A percentile compares a stretch with the other conserved stretches of the same genome.
These are phyloP conservation scores for Chionomys nivalis DNA, from an alignment of 2,113 vertebrate species.

Conservation along the genomic window DNA sequence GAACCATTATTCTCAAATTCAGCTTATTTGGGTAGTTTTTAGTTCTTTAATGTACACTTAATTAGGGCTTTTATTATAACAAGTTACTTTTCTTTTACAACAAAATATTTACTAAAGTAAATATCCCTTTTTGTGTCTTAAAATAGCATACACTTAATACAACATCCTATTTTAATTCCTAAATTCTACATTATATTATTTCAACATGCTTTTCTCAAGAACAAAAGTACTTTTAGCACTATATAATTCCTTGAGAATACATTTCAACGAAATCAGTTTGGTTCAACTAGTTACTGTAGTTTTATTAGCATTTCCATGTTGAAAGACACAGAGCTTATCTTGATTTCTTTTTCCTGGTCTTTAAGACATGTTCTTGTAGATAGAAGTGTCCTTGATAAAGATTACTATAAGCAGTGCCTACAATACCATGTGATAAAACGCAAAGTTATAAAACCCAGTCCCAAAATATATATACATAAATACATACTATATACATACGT, in stretches of 20 bases:
- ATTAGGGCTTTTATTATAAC: background rate
- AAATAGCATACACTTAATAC: conserved; percentile 3
- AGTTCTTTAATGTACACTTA: background rate
- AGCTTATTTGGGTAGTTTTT: background rate
- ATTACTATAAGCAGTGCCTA: background rate
- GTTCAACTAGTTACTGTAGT: background rate
- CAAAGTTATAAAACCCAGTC: background rate
- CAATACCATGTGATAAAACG: background rate
- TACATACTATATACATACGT: too few relatives aligned
- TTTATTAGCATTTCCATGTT: background rate
- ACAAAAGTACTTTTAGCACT: background rate
- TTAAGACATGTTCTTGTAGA: background rate
- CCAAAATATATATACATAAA: too few relatives aligned
- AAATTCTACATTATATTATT: background rate
- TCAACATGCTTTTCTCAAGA: background rate
- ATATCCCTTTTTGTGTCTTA: background rate
- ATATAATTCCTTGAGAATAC: background rate
- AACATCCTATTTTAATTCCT: background rate
- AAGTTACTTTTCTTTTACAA: conserved; percentile 6
- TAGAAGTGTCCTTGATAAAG: background rate
- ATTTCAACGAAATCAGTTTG: background rate
- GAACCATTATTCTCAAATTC: background rate
- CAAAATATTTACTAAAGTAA: conserved; percentile 1
- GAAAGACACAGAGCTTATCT: background rate
- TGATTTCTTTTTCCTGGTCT: background rate